Evolutionary conservation across 1,140 invertebrate species (phyloP), one percentile per base, ranked within the genome.

Genomic region (Bombus superbus): DNA sequence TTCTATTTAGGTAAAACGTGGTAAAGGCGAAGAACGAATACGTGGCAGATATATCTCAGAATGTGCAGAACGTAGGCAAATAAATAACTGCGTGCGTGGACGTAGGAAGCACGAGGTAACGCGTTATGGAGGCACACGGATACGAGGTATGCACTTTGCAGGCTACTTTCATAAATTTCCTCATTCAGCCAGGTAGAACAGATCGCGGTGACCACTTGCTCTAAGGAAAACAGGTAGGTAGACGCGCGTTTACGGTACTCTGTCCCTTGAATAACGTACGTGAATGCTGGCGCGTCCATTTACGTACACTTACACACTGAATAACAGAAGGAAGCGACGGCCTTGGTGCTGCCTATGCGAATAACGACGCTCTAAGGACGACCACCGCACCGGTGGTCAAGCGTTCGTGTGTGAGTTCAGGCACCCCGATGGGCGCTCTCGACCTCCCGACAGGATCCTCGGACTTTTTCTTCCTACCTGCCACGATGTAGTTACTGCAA

Each of bases 111-210:
- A 32, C 28, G 44, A 25, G 11, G 59, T 40, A 76, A 47, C 59
- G 25, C 42, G 32, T 57, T 25, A 75, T 82, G 57, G 57, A 11
- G 22, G 1, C 18, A 8, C 0, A 8, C 18, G 6, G 47, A 1
- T 53, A 8, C 5, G 18, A 53, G 28, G 25, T 53, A 3, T 68
- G 18, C 35, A 68, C 62, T 76, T 83, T 68, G 35, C 68, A n/a
- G 44, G 72, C 35, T 42, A 74, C 72, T 68, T 76, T 47, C 81
- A 83, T 83, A 83, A 83, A 83, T 83, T 83, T 77, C 25, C 81
- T 68, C 28, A 57, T 77, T 77, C 62, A 68, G 28, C 18, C 73
- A 83, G 81, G 73, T 83, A 68, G 44, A 47, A 28, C 28, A 53
- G 40, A 62, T 53, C 73, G 28, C 35, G 4, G 28, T 68, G 81